phyloP scores from a whole-genome alignment of 2,888 invertebrate species.

The Xestia c-nigrum region DNA sequence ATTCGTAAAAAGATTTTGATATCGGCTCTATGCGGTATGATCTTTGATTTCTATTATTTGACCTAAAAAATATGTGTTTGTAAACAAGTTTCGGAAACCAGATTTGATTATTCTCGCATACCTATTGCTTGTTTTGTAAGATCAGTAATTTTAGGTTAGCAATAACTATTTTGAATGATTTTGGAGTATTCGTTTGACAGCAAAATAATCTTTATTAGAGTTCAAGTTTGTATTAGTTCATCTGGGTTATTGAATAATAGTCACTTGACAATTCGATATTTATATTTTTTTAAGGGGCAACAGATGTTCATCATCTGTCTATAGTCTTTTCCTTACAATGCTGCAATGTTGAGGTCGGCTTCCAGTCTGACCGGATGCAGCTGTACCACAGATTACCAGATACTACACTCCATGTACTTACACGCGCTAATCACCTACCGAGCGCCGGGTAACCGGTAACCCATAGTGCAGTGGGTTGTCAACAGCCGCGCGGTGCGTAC shows the following conservation, averaged over 20 bases:
- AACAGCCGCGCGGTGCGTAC: too few species aligned
- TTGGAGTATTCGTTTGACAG: neutral
- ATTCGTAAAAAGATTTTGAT: neutral
- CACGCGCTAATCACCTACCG: too few species aligned
- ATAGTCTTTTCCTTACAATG: too few species aligned
- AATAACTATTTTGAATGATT: neutral
- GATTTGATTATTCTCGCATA: conserved; percentile 16
- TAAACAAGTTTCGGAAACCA: conserved; percentile 36
- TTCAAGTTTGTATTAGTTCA: neutral
- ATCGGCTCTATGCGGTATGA: neutral
- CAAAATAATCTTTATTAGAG: neutral
- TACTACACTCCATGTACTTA: too few species aligned
- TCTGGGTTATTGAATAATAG: neutral
- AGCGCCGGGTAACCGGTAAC: too few species aligned
- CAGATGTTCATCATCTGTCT: too few species aligned
- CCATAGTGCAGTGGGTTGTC: too few species aligned
- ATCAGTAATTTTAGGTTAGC: conserved; percentile 2
- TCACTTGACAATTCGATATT: neutral
- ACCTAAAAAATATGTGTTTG: conserved; percentile 15
- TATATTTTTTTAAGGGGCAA: neutral
- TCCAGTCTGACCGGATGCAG: too few species aligned
- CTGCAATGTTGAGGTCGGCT: too few species aligned
- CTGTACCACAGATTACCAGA: too few species aligned
- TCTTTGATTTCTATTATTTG: conserved; percentile 14
- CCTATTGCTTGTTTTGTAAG: conserved; percentile 6